Percentiles rank a stretch among this genome's conserved stretches.
These are phyloP conservation scores for Aporophyla lueneburgensis DNA, from an alignment of 2,888 invertebrate genomes.

Conservation along the genomic window DNA sequence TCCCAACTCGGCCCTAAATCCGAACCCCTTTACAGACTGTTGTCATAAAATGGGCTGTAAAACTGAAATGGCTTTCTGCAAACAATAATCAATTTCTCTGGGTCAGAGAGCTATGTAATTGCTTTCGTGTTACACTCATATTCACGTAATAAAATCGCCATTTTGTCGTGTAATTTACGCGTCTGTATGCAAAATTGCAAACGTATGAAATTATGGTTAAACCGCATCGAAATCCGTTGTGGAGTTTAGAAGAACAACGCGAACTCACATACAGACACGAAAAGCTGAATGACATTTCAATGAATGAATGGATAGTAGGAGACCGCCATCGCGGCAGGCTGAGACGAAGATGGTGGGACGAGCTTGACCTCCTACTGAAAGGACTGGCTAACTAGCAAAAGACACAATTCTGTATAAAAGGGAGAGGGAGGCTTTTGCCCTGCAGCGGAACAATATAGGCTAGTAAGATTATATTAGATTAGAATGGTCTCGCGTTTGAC, in stretches of 20 bases:
- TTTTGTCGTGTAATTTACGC: background rate
- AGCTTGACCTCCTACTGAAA: too few relatives aligned
- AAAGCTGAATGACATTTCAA: background rate
- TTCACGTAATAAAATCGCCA: background rate
- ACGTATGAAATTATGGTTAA: background rate
- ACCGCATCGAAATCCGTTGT: background rate
- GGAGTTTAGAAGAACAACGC: too few relatives aligned
- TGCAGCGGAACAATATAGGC: too few relatives aligned
- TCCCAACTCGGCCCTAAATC: background rate
- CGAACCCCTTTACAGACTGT: background rate
- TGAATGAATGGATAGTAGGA: too few relatives aligned
- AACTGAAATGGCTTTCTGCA: conserved; percentile 32
- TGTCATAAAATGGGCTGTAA: conserved; percentile 25
- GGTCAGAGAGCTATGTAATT: conserved; percentile 21
- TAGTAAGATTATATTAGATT: too few relatives aligned
- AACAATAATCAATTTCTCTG: conserved; percentile 50
- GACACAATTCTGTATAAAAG: too few relatives aligned
- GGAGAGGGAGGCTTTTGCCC: too few relatives aligned
- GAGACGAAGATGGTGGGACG: too few relatives aligned
- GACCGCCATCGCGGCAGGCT: too few relatives aligned
- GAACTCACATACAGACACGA: background rate
- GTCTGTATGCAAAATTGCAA: background rate
- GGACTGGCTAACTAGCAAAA: too few relatives aligned
- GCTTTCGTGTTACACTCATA: conserved; percentile 22
- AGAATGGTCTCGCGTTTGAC: too few relatives aligned